phyloP scores from a whole-genome alignment of 2,888 invertebrate genomes.

The Pegoplata infirma region DNA sequence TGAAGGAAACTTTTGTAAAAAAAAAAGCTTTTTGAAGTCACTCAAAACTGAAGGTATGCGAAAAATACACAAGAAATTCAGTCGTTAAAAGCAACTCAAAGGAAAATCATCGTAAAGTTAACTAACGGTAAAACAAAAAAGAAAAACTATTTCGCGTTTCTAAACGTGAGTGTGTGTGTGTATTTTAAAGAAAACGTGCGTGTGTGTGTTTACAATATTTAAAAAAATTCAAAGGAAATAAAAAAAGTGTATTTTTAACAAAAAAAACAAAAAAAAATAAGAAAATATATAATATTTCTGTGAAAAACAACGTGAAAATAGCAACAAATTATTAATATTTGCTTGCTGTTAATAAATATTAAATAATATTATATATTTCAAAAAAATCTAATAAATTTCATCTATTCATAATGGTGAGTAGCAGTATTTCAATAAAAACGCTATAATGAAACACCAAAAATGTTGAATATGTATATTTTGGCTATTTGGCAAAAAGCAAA shows the following conservation, averaged over 20 bases:
- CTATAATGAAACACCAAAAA: neutral
- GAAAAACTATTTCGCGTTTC: slow-evolving; percentile 9
- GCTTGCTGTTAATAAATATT: neutral
- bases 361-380: slow-evolving; percentile 42
- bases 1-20: slow-evolving; percentile 2
- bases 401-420: slow-evolving; percentile 65
- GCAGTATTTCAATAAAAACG: too few species aligned
- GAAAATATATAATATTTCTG: neutral
- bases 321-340: slow-evolving; percentile 6
- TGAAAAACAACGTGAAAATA: neutral
- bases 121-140: slow-evolving; percentile 34
- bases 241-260: slow-evolving; percentile 9
- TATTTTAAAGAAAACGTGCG: neutral
- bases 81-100: slow-evolving; percentile 43
- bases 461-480: neutral
- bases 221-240: neutral
- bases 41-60: slow-evolving; percentile 48
- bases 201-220: neutral
- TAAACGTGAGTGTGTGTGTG: neutral
- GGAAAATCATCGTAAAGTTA: slow-evolving; percentile 32
- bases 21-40: slow-evolving; percentile 7
- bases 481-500: neutral
- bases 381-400: slow-evolving; percentile 61
- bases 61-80: slow-evolving; percentile 37
- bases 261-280: slow-evolving; percentile 11